Percentiles rank a stretch among this genome's conserved stretches.
These are phyloP conservation scores for Vanessa cardui DNA, from an alignment of 2,888 invertebrate genomes.

Conservation along the genomic window DNA sequence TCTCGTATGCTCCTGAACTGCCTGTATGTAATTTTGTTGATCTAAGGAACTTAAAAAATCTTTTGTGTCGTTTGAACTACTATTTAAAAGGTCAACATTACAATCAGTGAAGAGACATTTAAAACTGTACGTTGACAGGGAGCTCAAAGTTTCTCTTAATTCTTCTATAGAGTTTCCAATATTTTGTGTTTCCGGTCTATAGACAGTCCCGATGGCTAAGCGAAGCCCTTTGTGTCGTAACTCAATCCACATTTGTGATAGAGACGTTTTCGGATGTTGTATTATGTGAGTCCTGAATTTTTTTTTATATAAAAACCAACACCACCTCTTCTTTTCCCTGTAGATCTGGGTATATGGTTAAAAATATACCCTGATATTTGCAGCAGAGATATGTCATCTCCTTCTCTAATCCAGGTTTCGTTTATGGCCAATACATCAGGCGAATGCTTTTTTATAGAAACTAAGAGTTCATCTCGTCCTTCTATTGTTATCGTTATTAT, in stretches of 20 bases:
- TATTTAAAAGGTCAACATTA: slow-evolving; percentile 32
- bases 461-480: too few relatives aligned
- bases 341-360: slow-evolving; percentile 23
- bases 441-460: too few relatives aligned
- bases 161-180: slow-evolving; percentile 28
- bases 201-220: slow-evolving; percentile 28
- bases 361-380: slow-evolving; percentile 30
- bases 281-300: slow-evolving; percentile 15
- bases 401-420: slow-evolving; percentile 27
- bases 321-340: slow-evolving; percentile 24
- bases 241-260: slow-evolving; percentile 39
- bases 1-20: slow-evolving; percentile 33
- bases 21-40: slow-evolving; percentile 26
- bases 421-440: slow-evolving; percentile 10
- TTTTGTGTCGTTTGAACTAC: not conserved
- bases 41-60: slow-evolving; percentile 19
- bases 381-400: slow-evolving; percentile 2
- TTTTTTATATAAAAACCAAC: slow-evolving; percentile 30
- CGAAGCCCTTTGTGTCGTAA: slow-evolving; percentile 19
- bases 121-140: slow-evolving; percentile 16
- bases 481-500: too few relatives aligned
- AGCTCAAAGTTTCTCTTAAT: slow-evolving; percentile 31
- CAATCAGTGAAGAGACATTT: slow-evolving; percentile 32
- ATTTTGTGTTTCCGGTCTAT: slow-evolving; percentile 28
- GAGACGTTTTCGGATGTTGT: slow-evolving; percentile 19